A percentile compares a stretch with the other conserved stretches of the same genome.
phyloP scores from a whole-genome alignment of 2,797 vertebrate species.

The Catamblyrhynchus diadema region DNA sequence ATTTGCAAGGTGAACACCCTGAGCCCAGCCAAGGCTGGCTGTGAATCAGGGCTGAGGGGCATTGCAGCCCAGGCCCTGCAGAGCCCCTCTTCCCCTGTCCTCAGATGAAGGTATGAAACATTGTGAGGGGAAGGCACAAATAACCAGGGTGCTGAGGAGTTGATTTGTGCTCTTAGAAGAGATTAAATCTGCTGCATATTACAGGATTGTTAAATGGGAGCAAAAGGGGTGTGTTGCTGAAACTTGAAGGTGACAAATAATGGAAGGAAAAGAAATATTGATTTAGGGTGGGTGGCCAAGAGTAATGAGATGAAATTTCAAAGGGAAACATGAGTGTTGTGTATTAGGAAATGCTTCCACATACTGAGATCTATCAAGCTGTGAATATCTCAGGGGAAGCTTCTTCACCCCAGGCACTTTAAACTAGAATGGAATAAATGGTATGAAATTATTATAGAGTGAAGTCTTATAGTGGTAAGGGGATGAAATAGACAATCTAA shows the following conservation, averaged over 20 bases:
- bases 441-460: neutral
- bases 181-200: neutral
- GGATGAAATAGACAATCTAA: neutral
- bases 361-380: conserved; percentile 19
- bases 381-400: conserved; percentile 18
- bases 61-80: rapidly evolving
- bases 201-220: neutral
- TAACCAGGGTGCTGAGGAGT: rapidly evolving
- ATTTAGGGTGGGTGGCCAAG: neutral
- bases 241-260: neutral
- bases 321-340: neutral
- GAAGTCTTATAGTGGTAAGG: neutral
- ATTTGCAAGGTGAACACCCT: neutral
- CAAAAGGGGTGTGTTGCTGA: neutral
- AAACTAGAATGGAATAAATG: conserved; percentile 17
- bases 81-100: neutral
- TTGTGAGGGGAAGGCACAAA: neutral
- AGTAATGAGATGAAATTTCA: conserved; percentile 4
- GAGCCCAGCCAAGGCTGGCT: neutral
- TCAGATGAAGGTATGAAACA: neutral
- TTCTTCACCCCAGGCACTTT: conserved; percentile 2
- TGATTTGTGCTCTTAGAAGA: neutral
- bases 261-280: conserved; percentile 11
- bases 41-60: no score
- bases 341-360: neutral